A percentile compares a stretch with the other conserved stretches of the same genome.
phyloP scores from a whole-genome alignment of 2,113 vertebrate species.

The Cyprinodon tularosa region DNA sequence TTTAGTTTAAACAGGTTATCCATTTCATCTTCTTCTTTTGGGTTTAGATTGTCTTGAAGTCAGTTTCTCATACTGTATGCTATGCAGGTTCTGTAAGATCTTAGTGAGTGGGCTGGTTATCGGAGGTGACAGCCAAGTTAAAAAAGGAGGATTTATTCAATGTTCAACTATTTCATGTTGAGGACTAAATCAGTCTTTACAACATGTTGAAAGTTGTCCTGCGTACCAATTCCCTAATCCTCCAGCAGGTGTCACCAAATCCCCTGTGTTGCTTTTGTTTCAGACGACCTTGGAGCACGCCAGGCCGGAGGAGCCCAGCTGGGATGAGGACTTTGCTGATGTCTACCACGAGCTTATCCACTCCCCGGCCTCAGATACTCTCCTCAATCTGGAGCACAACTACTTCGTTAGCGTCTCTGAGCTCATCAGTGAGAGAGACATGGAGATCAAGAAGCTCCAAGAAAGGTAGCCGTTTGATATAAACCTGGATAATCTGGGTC shows the following conservation, averaged over 20 bases:
- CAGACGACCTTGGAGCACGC: conserved; percentile 91
- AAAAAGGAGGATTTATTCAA: no score
- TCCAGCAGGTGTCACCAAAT: not conserved
- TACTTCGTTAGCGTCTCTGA: conserved; percentile 98
- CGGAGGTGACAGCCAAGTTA: no score
- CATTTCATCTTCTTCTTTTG: no score
- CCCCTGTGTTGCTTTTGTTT: not conserved
- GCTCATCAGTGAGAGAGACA: conserved; percentile 94
- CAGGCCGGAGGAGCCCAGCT: conserved; percentile 91
- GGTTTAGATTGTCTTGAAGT: no score
- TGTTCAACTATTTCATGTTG: no score
- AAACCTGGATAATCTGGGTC: no score
- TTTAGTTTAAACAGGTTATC: no score
- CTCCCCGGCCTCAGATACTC: conserved; percentile 94
- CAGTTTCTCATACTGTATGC: no score
- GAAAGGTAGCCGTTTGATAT: conserved; percentile 83
- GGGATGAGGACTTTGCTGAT: conserved; percentile 97
- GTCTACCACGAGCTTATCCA: conserved; percentile 98
- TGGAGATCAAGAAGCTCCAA: conserved; percentile 94
- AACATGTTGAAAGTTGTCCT: not conserved
- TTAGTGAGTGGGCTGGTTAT: no score
- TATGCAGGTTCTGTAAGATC: no score
- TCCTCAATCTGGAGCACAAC: conserved; percentile 96
- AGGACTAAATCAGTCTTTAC: no score
- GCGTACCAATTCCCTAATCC: not conserved